Evolutionary conservation across 2,797 vertebrate species (phyloP), one percentile per base, ranked within the genome.

Genomic region (Macropodus opercularis): DNA sequence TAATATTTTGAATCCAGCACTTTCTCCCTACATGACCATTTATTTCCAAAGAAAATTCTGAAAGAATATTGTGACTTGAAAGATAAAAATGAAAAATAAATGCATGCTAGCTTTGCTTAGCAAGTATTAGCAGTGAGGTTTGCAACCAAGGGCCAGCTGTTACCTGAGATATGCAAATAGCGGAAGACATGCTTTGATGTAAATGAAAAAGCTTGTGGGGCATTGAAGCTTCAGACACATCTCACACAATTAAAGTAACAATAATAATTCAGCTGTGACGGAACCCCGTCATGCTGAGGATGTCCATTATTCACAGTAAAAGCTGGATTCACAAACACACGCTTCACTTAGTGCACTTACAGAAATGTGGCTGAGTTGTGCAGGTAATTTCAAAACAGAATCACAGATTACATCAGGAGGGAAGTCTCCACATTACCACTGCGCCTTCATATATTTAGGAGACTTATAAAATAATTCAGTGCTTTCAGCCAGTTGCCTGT

Each of bases 141-240:
- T 22, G 38, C 41, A n/a, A n/a, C n/a, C n/a, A n/a, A 36, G 57
- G 56, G 54, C 76, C 79, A 75, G 82, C 84, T 86, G 84, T 70
- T 86, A 79, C 72, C 78, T 75, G 83, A 74, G 85, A 80, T 86
- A 87, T 79, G 83, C 76, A 87, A 86, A 86, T 79, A 56, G 50
- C 39, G 29, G 34, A 34, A 58, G 80, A 77, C 51, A 19, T 59
- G 77, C 85, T 87, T 86, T 87, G 78, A 86, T 85, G 72, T 77
- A 67, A 82, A 84, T 77, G 60, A 78, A 85, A 82, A 81, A 46
- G 66, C 70, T 52, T 19, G 31, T 35, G 63, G 72, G 8, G 62
- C 61, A 68, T n/a, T 60, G 52, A 79, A 69, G 75, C 50, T 36
- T 76, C 39, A 54, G 38, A 52, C 39, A 66, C 48, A 74, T 64